Conservation (phyloP, 2,797 vertebrate genomes). For the Alfaro cultratus region DNA sequence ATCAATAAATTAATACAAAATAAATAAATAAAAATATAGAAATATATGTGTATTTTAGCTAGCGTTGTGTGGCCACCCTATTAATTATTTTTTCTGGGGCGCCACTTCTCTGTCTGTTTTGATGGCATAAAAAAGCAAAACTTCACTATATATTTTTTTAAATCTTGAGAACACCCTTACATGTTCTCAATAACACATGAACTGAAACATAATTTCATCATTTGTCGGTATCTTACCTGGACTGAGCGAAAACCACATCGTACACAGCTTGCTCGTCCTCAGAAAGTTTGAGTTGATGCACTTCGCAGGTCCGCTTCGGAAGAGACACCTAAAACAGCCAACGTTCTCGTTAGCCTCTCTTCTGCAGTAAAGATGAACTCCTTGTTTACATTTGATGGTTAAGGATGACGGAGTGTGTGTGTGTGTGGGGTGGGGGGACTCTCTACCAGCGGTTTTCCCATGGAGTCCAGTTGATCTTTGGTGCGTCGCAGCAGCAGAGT, state of each 20-base stretch:
- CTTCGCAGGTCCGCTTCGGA: constrained; percentile 80
- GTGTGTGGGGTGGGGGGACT: no score
- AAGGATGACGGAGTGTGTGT: background rate
- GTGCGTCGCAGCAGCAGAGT: constrained; percentile 90
- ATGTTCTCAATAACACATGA: background rate
- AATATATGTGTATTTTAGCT: no score
- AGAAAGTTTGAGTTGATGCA: constrained; percentile 89
- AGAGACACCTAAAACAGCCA: constrained; percentile 83
- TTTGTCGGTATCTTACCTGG: constrained; percentile 79
- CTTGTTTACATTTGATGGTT: background rate
- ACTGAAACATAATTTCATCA: background rate
- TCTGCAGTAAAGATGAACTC: background rate
- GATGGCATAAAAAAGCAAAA: background rate
- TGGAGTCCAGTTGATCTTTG: constrained; percentile 87
- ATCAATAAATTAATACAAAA: no score
- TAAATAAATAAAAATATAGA: no score
- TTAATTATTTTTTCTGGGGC: no score
- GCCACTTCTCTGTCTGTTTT: background rate
- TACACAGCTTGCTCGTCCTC: constrained; percentile 90
- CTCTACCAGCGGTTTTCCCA: constrained; percentile 89
- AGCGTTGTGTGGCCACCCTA: no score
- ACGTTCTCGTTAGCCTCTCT: background rate
- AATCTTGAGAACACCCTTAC: background rate
- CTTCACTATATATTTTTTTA: no score
- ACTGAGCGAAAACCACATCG: constrained; percentile 89